Evolutionary conservation across 1,140 invertebrate species (phyloP).

Genomic region (Trichogramma pretiosum): DNA sequence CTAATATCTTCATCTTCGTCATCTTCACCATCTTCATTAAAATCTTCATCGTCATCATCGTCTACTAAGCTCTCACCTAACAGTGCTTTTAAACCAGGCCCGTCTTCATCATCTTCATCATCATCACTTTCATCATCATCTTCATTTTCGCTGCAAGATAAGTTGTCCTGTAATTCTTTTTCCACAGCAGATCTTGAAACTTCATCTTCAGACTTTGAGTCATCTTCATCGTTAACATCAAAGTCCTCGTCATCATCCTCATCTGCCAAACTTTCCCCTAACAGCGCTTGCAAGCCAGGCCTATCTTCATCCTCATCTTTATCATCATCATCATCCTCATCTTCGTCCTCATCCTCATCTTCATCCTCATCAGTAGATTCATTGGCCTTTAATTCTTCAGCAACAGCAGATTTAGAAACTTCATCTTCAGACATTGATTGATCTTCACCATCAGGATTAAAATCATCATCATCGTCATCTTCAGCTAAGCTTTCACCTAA

Average conservation of each 20-base stretch:
- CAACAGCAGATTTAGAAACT: conserved; percentile 14
- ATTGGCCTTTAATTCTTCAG: conserved; percentile 12
- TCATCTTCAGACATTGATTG: not conserved
- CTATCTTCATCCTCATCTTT: conserved; percentile 7
- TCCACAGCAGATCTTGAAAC: conserved; percentile 5
- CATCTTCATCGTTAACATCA: conserved; percentile 18
- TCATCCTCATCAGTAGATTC: conserved; percentile 21
- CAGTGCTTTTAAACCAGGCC: conserved; percentile 21
- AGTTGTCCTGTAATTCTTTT: not conserved
- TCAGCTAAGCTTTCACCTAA: conserved; percentile 16
- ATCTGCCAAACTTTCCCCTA: not conserved
- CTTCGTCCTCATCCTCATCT: conserved; percentile 16
- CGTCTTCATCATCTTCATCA: conserved; percentile 16
- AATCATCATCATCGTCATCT: conserved; percentile 20
- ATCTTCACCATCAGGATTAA: conserved; percentile 11
- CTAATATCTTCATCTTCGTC: conserved; percentile 30
- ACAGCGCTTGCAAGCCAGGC: not conserved
- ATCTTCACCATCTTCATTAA: conserved; percentile 22
- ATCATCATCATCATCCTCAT: conserved; percentile 6
- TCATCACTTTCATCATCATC: conserved; percentile 25
- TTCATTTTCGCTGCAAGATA: conserved; percentile 23
- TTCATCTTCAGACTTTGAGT: conserved; percentile 17
- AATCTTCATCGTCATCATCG: conserved; percentile 35
- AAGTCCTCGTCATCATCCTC: conserved; percentile 13
- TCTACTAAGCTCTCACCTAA: conserved; percentile 26